Evolutionary conservation across 1,140 invertebrate species (phyloP).

Genomic region (Alviniconcha marisindica): DNA sequence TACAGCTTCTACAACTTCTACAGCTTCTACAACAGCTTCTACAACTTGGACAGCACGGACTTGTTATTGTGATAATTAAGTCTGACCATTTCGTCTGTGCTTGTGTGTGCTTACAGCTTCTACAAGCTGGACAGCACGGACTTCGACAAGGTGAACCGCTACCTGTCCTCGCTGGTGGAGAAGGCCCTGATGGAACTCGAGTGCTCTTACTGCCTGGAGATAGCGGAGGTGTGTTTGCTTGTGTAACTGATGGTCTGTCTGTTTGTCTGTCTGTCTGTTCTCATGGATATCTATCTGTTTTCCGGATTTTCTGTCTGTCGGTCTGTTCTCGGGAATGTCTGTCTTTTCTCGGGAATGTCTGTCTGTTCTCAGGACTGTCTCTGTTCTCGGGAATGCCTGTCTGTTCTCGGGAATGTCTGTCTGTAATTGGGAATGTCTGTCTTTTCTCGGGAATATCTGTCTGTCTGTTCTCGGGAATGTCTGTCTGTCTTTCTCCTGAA

Average conservation of each 20-base stretch:
- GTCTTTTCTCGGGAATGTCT: not conserved
- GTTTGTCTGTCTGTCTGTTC: not conserved
- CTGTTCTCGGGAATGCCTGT: not conserved
- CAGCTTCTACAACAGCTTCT: no score
- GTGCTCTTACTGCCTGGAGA: constrained; percentile 85
- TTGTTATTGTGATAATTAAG: no score
- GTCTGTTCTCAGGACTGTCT: not conserved
- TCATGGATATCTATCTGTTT: not conserved
- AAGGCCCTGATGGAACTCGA: constrained; percentile 84
- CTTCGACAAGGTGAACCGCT: constrained; percentile 83
- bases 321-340: not conserved
- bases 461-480: not conserved
- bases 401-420: not conserved
- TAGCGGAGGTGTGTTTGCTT: constrained; percentile 76
- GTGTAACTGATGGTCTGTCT: not conserved
- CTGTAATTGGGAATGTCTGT: not conserved
- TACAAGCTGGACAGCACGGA: constrained; percentile 90
- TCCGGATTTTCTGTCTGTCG: not conserved
- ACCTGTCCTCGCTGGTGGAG: constrained; percentile 84
- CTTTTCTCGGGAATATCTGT: not conserved
- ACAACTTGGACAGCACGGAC: no score
- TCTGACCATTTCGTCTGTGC: not conserved
- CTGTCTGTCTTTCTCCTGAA: not conserved
- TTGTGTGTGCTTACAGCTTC: constrained; percentile 78
- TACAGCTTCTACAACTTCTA: not conserved